These are phyloP conservation scores for Ectemnius cavifrons DNA, from an alignment of 2,888 invertebrate genomes.

Conservation along the genomic window DNA sequence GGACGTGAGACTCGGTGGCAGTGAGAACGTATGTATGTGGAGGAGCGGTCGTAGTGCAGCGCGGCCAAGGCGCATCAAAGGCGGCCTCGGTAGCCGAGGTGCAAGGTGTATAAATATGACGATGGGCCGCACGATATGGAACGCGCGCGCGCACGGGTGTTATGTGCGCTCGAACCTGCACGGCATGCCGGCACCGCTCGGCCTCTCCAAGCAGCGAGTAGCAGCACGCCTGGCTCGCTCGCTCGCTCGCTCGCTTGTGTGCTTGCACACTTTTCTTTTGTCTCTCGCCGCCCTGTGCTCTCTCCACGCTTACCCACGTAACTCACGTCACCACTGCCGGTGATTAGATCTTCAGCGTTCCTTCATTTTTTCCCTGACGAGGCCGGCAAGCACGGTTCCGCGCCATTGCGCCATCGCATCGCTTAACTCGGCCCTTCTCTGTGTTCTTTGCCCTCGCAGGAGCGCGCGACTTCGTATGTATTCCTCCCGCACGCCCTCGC, in stretches of 20 bases:
- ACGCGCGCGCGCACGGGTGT: conserved; percentile 52
- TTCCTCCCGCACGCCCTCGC: conserved; percentile 6
- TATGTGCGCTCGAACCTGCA: conserved; percentile 33
- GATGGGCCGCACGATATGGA: conserved; percentile 60
- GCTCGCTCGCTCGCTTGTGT: not conserved
- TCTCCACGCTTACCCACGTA: conserved; percentile 65
- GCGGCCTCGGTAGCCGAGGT: conserved; percentile 52
- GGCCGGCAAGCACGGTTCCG: conserved; percentile 2
- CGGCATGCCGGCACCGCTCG: conserved; percentile 49
- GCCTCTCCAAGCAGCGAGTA: conserved; percentile 50
- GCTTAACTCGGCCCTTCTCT: not conserved
- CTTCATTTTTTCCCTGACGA: conserved; percentile 32
- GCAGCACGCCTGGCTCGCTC: conserved; percentile 5
- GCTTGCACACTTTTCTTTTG: conserved; percentile 62
- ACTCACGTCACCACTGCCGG: conserved; percentile 66
- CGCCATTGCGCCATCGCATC: conserved; percentile 9
- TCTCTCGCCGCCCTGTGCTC: conserved; percentile 57
- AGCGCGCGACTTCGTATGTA: conserved; percentile 30
- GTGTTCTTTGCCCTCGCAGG: conserved; percentile 22
- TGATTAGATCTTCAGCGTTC: conserved; percentile 67
- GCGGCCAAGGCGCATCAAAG: conserved; percentile 51
- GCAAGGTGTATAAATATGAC: conserved; percentile 70
- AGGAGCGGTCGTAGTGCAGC: too few relatives aligned
- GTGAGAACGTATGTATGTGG: too few relatives aligned
- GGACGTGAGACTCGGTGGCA: conserved; percentile 20